Evolutionary conservation across 2,888 invertebrate species (phyloP).

Genomic region (Microdon myrmicae): DNA sequence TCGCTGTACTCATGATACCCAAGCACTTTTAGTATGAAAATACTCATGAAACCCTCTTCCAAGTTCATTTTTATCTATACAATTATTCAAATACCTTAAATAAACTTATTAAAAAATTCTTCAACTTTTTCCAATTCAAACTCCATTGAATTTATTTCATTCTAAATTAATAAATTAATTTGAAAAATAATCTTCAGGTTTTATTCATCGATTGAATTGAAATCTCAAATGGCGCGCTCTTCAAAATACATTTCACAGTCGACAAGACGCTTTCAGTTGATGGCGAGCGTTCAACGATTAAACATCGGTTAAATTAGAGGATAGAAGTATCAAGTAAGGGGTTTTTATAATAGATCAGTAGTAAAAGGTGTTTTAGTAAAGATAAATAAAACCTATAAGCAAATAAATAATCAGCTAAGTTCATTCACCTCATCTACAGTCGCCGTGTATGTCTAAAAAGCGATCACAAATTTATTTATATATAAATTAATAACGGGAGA

Average conservation of each 20-base stretch:
- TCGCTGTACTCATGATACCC: conserved; percentile 64
- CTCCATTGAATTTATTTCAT: conserved; percentile 1
- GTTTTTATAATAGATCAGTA: conserved; percentile 57
- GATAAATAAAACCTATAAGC: conserved; percentile 38
- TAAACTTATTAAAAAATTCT: conserved; percentile 53
- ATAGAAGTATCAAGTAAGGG: conserved; percentile 41
- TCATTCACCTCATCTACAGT: conserved; percentile 6
- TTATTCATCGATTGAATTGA: conserved; percentile 54
- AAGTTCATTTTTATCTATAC: conserved; percentile 57
- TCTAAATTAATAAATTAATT: conserved; percentile 52
- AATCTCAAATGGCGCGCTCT: conserved; percentile 72
- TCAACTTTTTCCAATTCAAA: conserved; percentile 25
- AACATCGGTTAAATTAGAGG: conserved; percentile 64
- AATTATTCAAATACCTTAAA: conserved; percentile 59
- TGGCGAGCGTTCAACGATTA: conserved; percentile 70
- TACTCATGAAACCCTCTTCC: conserved; percentile 78
- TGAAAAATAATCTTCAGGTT: conserved; percentile 54
- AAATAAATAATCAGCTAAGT: conserved; percentile 18
- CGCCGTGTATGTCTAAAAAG: conserved; percentile 39
- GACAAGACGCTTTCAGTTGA: conserved; percentile 73
- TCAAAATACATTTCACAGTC: conserved; percentile 77
- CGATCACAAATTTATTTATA: conserved; percentile 17
- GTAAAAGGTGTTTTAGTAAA: conserved; percentile 54
- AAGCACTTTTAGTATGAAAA: conserved; percentile 66
- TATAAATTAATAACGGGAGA: conserved; percentile 55